phyloP scores from a whole-genome alignment of 2,888 invertebrate genomes.

The Troglohyphantes excavatus region DNA sequence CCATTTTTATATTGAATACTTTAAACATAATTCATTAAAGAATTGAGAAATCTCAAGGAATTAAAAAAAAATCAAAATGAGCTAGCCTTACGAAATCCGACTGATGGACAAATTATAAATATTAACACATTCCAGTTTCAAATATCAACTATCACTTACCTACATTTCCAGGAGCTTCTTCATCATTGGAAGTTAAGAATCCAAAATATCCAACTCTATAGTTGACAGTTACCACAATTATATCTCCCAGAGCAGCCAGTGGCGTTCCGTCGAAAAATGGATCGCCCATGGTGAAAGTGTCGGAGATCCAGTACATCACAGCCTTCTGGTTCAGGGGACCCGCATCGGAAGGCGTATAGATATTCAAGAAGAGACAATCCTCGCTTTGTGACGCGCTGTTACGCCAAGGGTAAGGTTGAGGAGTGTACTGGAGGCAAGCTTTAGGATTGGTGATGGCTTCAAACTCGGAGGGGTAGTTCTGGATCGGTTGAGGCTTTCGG shows the following conservation, averaged over 20 bases:
- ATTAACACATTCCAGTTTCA: too few relatives aligned
- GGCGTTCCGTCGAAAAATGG: constrained; percentile 84
- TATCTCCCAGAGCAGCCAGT: constrained; percentile 84
- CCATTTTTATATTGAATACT: not conserved
- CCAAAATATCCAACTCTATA: constrained; percentile 84
- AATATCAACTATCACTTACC: constrained; percentile 79
- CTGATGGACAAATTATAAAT: not conserved
- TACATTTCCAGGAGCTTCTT: constrained; percentile 81
- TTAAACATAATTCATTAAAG: not conserved
- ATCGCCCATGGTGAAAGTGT: constrained; percentile 82
- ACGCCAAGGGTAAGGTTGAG: constrained; percentile 18
- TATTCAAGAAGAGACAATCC: constrained; percentile 91
- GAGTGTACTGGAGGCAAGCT: constrained; percentile 80
- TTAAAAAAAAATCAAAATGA: too few relatives aligned
- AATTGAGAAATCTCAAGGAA: not conserved
- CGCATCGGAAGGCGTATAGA: constrained; percentile 87
- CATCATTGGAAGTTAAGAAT: constrained; percentile 81
- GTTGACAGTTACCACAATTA: constrained; percentile 85
- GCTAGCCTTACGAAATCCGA: too few relatives aligned
- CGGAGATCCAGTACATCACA: constrained; percentile 85
- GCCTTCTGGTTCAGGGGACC: constrained; percentile 83
- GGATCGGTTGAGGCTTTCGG: constrained; percentile 75
- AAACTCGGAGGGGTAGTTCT: constrained; percentile 87
- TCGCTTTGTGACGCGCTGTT: constrained; percentile 83
- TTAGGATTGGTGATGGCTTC: constrained; percentile 78